Evolutionary conservation across 2,888 invertebrate species (phyloP).

Genomic region (Lamproptera curius): DNA sequence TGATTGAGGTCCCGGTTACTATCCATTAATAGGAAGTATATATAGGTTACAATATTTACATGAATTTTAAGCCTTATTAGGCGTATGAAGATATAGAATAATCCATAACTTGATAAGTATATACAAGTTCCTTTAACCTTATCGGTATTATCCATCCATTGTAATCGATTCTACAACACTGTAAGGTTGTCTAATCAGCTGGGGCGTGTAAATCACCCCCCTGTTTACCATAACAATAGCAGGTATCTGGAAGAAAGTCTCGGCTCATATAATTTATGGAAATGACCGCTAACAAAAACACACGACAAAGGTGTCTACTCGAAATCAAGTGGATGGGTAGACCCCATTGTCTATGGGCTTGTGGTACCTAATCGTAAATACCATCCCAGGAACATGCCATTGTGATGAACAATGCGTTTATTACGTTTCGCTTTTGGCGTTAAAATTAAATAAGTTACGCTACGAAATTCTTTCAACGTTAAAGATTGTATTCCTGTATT

Average conservation of each 20-base stretch:
- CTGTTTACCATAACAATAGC: constrained; percentile 71
- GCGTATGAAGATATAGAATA: background rate
- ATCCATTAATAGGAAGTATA: background rate
- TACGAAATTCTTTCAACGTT: no score
- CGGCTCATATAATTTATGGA: constrained; percentile 71
- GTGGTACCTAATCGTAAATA: constrained; percentile 58
- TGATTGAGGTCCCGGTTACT: background rate
- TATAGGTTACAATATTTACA: background rate
- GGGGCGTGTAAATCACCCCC: constrained; percentile 58
- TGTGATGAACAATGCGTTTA: constrained; percentile 15
- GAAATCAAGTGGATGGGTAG: constrained; percentile 72
- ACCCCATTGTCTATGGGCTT: constrained; percentile 61
- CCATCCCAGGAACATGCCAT: constrained; percentile 45
- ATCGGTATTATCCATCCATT: no score
- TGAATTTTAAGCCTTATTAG: background rate
- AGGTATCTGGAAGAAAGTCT: constrained; percentile 51
- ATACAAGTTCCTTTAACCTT: no score
- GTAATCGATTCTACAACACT: background rate
- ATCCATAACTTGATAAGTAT: no score
- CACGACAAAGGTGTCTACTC: constrained; percentile 75
- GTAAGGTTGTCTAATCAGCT: constrained; percentile 52
- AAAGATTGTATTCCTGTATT: no score
- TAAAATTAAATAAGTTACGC: background rate
- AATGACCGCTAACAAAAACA: constrained; percentile 73
- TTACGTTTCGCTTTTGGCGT: background rate